These are phyloP conservation scores for Molossus molossus DNA, from an alignment of 2,797 vertebrate species.

Conservation along the genomic window DNA sequence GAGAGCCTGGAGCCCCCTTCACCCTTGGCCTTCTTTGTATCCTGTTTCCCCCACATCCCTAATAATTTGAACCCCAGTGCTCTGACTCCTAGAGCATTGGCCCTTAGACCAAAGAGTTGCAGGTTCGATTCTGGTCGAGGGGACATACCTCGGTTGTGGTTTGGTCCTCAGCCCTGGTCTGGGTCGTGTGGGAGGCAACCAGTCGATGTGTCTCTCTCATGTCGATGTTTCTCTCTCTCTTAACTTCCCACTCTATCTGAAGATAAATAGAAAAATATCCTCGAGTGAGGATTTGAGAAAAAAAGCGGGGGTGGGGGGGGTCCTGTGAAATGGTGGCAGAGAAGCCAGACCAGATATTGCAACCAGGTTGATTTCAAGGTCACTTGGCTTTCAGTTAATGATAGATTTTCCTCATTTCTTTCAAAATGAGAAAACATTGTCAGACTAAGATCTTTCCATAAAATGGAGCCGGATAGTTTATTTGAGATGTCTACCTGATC, in stretches of 20 bases:
- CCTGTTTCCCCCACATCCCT: too few species aligned
- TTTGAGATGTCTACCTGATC: background rate
- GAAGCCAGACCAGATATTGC: background rate
- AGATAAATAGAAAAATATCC: too few species aligned
- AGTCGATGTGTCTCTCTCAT: too few species aligned
- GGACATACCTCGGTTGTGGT: too few species aligned
- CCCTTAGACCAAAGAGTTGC: too few species aligned
- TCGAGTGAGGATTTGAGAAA: background rate
- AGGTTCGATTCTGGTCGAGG: too few species aligned
- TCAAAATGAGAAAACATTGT: conserved; percentile 65
- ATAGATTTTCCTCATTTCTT: conserved; percentile 63
- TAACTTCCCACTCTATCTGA: too few species aligned
- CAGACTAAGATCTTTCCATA: conserved; percentile 45
- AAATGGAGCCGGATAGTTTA: background rate
- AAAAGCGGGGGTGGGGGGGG: background rate
- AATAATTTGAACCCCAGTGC: background rate
- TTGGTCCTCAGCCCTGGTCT: too few species aligned
- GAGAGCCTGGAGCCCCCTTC: too few species aligned
- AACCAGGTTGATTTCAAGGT: conserved; percentile 65
- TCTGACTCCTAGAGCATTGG: background rate
- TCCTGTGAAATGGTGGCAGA: background rate
- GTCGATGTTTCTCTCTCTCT: too few species aligned
- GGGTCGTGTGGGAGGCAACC: too few species aligned
- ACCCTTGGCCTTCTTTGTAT: background rate
- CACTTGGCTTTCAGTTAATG: background rate